These are phyloP conservation scores for Lophochroa leadbeateri DNA, from an alignment of 2,113 vertebrate species.

Conservation along the genomic window DNA sequence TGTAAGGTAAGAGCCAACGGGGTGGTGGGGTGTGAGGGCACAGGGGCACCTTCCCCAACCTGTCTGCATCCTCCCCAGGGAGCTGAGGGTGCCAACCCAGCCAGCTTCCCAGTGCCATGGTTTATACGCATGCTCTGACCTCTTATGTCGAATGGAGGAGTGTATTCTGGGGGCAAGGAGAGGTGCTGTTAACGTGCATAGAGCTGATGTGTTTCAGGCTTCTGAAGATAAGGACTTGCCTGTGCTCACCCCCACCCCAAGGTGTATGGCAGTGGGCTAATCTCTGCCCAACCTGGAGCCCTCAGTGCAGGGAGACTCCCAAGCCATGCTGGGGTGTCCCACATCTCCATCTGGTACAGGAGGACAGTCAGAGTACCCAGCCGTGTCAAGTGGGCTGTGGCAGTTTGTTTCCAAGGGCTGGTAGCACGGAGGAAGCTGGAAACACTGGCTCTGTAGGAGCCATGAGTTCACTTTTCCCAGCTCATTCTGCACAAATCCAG, in stretches of 20 bases:
- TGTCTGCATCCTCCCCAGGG: neutral
- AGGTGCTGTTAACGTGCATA: neutral
- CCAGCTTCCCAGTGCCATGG: neutral
- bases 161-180: neutral
- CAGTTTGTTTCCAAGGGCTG: neutral
- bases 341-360: neutral
- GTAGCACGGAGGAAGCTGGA: neutral
- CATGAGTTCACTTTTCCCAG: neutral
- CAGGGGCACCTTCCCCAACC: neutral
- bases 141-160: neutral
- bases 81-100: neutral
- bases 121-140: neutral
- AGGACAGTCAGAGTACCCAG: neutral
- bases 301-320: neutral
- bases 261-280: neutral
- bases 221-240: neutral
- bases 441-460: neutral
- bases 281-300: neutral
- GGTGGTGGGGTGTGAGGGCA: neutral
- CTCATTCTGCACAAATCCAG: neutral
- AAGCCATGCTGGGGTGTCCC: neutral
- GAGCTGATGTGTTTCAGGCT: neutral
- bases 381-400: neutral
- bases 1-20: slow-evolving; percentile 83
- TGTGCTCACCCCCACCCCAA: neutral